Percentiles rank a stretch among this genome's conserved stretches.
Evolutionary conservation across 2,113 vertebrate genomes (phyloP).

Genomic region (Macrotus californicus): DNA sequence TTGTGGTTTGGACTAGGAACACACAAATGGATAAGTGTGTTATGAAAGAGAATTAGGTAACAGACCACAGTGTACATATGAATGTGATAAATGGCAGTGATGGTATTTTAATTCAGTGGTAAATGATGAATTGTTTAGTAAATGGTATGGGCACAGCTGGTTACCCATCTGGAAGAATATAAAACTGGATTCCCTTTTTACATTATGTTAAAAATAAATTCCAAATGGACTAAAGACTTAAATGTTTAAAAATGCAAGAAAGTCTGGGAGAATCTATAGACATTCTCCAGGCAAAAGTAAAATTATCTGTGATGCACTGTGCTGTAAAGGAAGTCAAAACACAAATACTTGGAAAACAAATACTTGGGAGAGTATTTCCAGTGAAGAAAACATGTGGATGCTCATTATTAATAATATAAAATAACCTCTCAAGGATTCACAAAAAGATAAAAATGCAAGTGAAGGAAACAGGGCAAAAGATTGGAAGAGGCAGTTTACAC

Average conservation of each 20-base stretch:
- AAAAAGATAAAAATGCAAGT: not conserved
- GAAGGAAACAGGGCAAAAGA: not conserved
- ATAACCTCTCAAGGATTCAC: not conserved
- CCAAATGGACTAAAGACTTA: not conserved
- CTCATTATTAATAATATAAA: not conserved
- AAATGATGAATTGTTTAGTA: not conserved
- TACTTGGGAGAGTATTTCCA: not conserved
- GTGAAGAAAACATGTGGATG: not conserved
- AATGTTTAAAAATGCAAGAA: not conserved
- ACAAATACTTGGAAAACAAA: not conserved
- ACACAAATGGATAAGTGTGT: not conserved
- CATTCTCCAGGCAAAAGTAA: not conserved
- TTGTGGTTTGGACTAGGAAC: not conserved
- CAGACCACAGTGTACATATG: not conserved
- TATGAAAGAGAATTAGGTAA: not conserved
- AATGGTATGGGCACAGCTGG: not conserved
- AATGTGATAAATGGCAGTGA: not conserved
- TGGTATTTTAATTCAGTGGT: not conserved
- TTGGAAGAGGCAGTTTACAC: not conserved
- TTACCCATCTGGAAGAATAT: slow-evolving; percentile 10
- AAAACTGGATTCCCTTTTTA: not conserved
- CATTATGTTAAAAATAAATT: not conserved
- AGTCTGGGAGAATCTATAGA: not conserved
- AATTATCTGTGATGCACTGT: not conserved
- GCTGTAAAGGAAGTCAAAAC: not conserved